Conservation (phyloP, 2,113 vertebrate species). For the Elachura formosa region DNA sequence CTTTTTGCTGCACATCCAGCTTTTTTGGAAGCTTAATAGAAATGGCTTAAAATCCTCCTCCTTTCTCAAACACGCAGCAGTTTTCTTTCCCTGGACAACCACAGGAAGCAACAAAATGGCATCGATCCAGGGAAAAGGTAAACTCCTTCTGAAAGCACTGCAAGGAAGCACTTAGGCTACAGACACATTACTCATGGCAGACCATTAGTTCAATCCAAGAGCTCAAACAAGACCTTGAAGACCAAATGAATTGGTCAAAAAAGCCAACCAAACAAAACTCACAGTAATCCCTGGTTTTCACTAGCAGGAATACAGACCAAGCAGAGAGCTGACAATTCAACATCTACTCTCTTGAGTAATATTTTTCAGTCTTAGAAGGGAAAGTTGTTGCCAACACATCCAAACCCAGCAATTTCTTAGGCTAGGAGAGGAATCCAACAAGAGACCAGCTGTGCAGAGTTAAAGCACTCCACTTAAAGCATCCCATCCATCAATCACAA, state of each 20-base stretch:
- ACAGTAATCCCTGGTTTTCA: background rate
- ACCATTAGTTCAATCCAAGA: background rate
- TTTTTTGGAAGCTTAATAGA: background rate
- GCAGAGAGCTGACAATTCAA: background rate
- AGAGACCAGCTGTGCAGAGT: slow-evolving; percentile 59
- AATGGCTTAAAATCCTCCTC: background rate
- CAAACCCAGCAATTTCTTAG: slow-evolving; percentile 34
- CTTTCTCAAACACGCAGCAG: background rate
- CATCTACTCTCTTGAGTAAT: background rate
- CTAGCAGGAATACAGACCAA: background rate
- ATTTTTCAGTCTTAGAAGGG: slow-evolving; percentile 25
- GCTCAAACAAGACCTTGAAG: background rate
- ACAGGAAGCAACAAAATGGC: background rate
- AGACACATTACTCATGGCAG: background rate
- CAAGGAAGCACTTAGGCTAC: background rate
- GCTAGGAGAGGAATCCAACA: slow-evolving; percentile 22
- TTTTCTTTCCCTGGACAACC: background rate
- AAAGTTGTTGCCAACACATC: slow-evolving; percentile 39
- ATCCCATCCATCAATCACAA: slow-evolving; percentile 52
- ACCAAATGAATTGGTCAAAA: background rate
- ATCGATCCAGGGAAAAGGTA: background rate
- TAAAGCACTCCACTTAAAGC: slow-evolving; percentile 61
- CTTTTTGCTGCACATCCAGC: background rate
- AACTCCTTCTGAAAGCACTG: background rate
- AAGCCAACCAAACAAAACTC: background rate